Percentiles rank a stretch among this genome's conserved stretches.
Conservation (phyloP, 2,113 vertebrate genomes). For the Protobothrops mucrosquamatus region DNA sequence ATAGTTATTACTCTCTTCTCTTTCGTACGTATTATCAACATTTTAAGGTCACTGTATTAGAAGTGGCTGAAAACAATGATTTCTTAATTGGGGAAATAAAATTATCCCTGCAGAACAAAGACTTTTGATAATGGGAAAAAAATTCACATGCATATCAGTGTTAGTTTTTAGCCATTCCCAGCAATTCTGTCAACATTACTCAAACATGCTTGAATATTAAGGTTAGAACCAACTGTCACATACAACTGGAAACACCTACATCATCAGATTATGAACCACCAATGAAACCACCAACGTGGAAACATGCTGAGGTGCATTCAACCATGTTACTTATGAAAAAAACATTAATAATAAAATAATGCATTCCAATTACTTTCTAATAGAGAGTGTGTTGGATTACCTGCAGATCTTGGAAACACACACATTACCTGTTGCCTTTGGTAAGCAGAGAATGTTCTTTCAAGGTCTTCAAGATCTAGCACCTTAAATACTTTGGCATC, state of each 20-base stretch:
- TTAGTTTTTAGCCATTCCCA: conserved; percentile 45
- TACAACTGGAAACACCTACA: not conserved
- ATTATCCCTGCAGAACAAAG: not conserved
- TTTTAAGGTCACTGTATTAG: not conserved
- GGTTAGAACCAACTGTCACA: not conserved
- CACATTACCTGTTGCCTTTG: conserved; percentile 94
- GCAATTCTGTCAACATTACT: conserved; percentile 7
- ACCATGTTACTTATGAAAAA: not conserved
- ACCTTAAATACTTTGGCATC: conserved; percentile 90
- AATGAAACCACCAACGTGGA: fast-evolving
- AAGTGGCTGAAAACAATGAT: not conserved
- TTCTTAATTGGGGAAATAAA: not conserved
- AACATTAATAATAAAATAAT: not conserved
- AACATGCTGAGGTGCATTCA: not conserved
- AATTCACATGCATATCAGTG: conserved; percentile 40
- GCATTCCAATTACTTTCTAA: not conserved
- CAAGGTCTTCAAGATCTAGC: conserved; percentile 92
- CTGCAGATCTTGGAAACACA: fast-evolving
- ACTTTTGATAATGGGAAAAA: not conserved
- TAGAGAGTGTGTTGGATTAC: fast-evolving
- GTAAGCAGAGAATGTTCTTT: conserved; percentile 97
- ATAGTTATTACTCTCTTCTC: too few relatives aligned
- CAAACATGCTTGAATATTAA: not conserved
- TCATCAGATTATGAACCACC: fast-evolving
- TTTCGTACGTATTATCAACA: not conserved